Evolutionary conservation across 1,140 invertebrate species (phyloP), one percentile per base, ranked within the genome.

Genomic region (Drosophila sp.): DNA sequence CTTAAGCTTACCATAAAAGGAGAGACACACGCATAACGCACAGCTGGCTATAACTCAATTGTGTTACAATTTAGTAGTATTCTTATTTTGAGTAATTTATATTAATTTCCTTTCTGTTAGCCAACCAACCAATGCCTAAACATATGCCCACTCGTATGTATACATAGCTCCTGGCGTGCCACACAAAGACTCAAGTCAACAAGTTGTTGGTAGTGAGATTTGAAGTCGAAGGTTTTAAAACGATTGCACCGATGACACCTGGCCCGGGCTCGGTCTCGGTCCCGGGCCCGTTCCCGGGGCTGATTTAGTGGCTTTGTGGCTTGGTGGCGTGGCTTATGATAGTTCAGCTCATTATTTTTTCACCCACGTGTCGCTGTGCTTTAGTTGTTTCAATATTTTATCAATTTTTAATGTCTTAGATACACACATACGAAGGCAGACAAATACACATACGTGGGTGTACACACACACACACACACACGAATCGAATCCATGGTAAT

Each of bases 351-450:
- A 10, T 6, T 55, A 55, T 5, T 38, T 27, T 27, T 50, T 61
- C 41, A 66, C 50, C 50, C 64, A 79, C 70, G 72, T 72, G 61
- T 55, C 61, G 27, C 57, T 47, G n/a, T 57, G 63, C 35, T 71
- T 38, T 60, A 50, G 27, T 68, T 62, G 80, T 79, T 76, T 73
- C 73, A 70, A 60, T 80, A 77, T 40, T 63, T 47, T 8, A 79
- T 82, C 11, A 66, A 82, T 82, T 76, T 79, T 82, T 79, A 75
- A 82, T 83, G 71, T 33, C 41, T 38, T 38, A 7, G 35, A 27
- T n/a, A 50, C 44, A 50, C 44, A 25, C 44, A 50, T 2, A 10
- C 23, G 11, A 1, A 38, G 8, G 11, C 8, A 38, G 10, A 7
- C 33, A 35, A 3, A 44, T n/a, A 44, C 1, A 40, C 38, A 40